Percentiles rank a stretch among this genome's conserved stretches.
Conservation (phyloP, 1,140 invertebrate species). For the Hyles euphorbiae region DNA sequence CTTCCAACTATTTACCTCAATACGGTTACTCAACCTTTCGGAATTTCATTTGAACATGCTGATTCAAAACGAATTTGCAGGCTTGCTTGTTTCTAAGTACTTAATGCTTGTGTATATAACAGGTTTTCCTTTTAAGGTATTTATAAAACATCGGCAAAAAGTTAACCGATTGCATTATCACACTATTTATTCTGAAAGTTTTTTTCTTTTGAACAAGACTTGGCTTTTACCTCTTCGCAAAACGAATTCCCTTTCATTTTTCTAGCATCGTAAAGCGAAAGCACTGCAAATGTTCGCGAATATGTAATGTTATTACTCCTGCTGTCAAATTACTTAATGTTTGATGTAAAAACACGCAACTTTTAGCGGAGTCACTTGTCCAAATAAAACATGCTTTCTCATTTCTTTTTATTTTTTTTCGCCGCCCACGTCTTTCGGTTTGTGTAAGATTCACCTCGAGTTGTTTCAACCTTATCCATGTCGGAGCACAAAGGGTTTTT, state of each 20-base stretch:
- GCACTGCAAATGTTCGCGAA: slow-evolving; percentile 34
- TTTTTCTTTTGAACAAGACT: too few species aligned
- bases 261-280: slow-evolving; percentile 26
- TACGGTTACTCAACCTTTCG: too few species aligned
- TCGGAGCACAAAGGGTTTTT: slow-evolving; percentile 11
- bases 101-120: too few species aligned
- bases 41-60: too few species aligned
- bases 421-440: slow-evolving; percentile 14
- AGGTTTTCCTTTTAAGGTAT: too few species aligned
- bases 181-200: too few species aligned
- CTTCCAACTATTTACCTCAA: too few species aligned
- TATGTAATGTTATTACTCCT: slow-evolving; percentile 41
- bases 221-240: slow-evolving; percentile 3
- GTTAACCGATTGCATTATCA: too few species aligned
- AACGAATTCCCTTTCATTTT: slow-evolving; percentile 14
- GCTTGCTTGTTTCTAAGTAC: too few species aligned
- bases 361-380: slow-evolving; percentile 51
- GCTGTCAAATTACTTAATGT: slow-evolving; percentile 50
- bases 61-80: too few species aligned
- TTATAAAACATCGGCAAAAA: too few species aligned
- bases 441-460: slow-evolving; percentile 44
- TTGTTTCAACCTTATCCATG: slow-evolving; percentile 17
- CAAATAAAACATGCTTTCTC: slow-evolving; percentile 63
- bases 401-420: slow-evolving; percentile 35
- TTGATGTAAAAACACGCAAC: slow-evolving; percentile 50